Base-by-base conservation (phyloP, 2,113 vertebrate species). In the Pycnonotus jocosus region DNA sequence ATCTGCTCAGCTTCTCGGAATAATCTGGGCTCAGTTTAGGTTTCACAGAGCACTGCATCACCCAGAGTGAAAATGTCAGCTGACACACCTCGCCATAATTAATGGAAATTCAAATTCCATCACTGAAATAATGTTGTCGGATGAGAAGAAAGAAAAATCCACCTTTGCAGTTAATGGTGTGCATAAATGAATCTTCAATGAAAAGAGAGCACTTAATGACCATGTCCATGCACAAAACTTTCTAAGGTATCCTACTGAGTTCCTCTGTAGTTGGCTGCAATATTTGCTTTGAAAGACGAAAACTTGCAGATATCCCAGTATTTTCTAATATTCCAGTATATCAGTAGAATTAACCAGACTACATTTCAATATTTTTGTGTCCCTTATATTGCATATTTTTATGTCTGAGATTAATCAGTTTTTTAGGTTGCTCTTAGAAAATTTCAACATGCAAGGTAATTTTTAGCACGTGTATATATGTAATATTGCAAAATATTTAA, bases 271-370 rank as follows among this genome's bases (percentile, higher is more conserved):
- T 0, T 92, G 51, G 42, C n/a, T 84, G 30, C 27, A 74, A 35
- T 56, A 56, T 47, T 64, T 90, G 6, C 56, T 89, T 57, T 84
- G 44, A 86, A 93, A 88, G 40, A 79, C 15, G 24, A 91, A 93
- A 88, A 42, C 15, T 37, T 70, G 37, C 20, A 65, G 56, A 79
- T 38, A 81, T n/a, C 19, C 6, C 13, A 30, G 7, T 40, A 64
- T 40, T 37, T 84, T 48, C 25, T 40, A 64, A 40, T 72, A 82
- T 86, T 88, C 8, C 6, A 22, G 9, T 51, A 31, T 37, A 15
- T 56, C 48, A 15, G 11, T 61, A 64, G 38, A 92, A 56, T 51
- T 78, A 60, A 70, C 7, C 17, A 45, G 31, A 45, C 13, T 47
- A 23, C 1, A 71, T 81, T 54, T 81, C 11, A 54, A 18, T n/a